Base-by-base conservation (phyloP, 2,797 vertebrate genomes). In the Alca torda region DNA sequence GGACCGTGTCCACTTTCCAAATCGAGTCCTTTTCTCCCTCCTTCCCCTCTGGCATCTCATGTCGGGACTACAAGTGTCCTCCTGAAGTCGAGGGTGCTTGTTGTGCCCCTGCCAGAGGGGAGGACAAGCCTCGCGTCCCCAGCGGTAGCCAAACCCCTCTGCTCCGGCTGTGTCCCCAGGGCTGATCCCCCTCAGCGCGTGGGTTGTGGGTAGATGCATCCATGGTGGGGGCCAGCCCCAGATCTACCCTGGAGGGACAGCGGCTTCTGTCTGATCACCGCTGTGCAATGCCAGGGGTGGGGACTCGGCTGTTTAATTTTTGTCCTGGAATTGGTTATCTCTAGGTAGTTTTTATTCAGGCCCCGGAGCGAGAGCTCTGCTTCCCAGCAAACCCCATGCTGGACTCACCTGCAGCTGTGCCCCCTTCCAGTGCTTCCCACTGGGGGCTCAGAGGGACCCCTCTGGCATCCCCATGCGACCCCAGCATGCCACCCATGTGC, bases 371-470 rank as follows among this genome's bases (percentile, higher is more conserved):
- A 67, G n/a, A 23, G 51, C 51, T 35, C 45, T 59, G 53, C 53
- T 67, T 75, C 25, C 35, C 25, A 31, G 31, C 35, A 43, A 37
- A 6, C 37, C 67, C 25, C 19, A 7, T 2, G 10, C 39, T 51
- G 54, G 13, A 21, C 26, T 1, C 9, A n/a, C 20, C 30, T 11
- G 2, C 0, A 8, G 9, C 60, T 23, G 8, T 63, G 8, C 28
- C 16, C 48, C 16, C 26, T 67, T 25, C 53, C 37, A 21, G 25
- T 6, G 2, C n/a, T 45, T 53, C 48, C 48, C 67, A 48, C 15
- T 0, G 0, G 45, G 20, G 16, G n/a, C 48, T 63, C 41, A 9
- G 39, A 30, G 33, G 3, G 16, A 23, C 0, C 3, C 30, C 23
- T 17, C 54, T 6, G 23, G 5, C 28, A 37, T 12, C 75, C 57